A percentile compares a stretch with the other conserved stretches of the same genome.
These are phyloP conservation scores for Littorina saxatilis DNA, from an alignment of 1,140 invertebrate genomes.

Conservation along the genomic window DNA sequence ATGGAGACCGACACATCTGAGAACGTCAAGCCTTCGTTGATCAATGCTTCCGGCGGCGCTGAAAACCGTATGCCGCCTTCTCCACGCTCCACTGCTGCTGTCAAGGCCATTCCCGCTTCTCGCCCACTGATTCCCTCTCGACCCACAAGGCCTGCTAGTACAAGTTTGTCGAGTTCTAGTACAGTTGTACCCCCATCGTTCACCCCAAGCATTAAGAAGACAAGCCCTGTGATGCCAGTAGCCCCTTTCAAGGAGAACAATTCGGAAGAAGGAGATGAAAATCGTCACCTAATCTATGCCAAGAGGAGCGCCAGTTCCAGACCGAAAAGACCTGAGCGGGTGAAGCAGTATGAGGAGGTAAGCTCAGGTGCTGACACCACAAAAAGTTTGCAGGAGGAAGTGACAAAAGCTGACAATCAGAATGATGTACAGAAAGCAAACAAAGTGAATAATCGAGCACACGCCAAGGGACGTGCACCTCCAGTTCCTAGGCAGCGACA, in stretches of 20 bases:
- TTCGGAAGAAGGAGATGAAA: constrained; percentile 28
- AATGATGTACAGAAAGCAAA: not conserved
- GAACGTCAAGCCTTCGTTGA: not conserved
- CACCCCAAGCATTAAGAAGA: constrained; percentile 40
- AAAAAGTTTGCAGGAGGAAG: not conserved
- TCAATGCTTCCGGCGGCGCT: constrained; percentile 5
- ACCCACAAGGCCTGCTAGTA: not conserved
- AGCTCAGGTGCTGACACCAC: not conserved
- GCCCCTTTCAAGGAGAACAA: constrained; percentile 42
- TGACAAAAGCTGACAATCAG: not conserved
- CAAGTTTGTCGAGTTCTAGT: not conserved
- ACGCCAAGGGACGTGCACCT: constrained; percentile 15
- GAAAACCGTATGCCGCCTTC: constrained; percentile 6
- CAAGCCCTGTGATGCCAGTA: constrained; percentile 42
- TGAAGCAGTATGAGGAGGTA: constrained; percentile 33
- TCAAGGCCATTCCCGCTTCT: constrained; percentile 32
- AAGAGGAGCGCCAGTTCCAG: constrained; percentile 23
- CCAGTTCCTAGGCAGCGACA: constrained; percentile 4
- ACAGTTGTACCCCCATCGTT: constrained; percentile 30
- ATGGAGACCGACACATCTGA: not conserved
- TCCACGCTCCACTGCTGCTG: constrained; percentile 38
- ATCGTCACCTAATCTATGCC: constrained; percentile 27
- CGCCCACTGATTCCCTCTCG: constrained; percentile 20
- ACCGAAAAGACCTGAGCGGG: constrained; percentile 1
- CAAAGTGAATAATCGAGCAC: constrained; percentile 20